Evolutionary conservation across 2,797 vertebrate genomes (phyloP).

Genomic region (Scarus forsteni): DNA sequence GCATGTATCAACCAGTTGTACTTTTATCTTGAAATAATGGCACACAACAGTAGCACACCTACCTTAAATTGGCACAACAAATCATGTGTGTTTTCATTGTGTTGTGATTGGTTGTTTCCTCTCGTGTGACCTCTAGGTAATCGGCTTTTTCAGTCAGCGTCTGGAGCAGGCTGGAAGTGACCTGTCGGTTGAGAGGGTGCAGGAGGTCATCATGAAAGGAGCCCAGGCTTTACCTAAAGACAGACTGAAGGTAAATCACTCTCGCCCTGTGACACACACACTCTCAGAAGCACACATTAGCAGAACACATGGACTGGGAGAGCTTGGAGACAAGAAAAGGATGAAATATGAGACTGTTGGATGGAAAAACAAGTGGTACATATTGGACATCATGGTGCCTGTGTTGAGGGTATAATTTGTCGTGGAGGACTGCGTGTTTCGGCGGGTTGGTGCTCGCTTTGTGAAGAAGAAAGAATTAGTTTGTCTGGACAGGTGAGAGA

Average conservation of each 20-base stretch:
- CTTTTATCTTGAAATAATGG: neutral
- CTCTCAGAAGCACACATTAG: conserved; percentile 15
- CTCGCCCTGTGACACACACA: conserved; percentile 9
- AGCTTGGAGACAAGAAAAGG: conserved; percentile 20
- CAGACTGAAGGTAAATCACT: conserved; percentile 91
- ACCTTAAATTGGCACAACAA: neutral
- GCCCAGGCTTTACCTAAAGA: conserved; percentile 95
- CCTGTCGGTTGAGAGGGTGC: conserved; percentile 95
- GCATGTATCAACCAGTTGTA: neutral
- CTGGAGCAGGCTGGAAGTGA: conserved; percentile 94
- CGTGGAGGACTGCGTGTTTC: conserved; percentile 21
- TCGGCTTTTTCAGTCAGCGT: conserved; percentile 95
- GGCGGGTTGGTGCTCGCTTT: conserved; percentile 7
- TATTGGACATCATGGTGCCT: conserved; percentile 25
- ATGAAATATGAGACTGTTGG: conserved; percentile 44
- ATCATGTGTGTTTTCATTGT: neutral
- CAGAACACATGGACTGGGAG: conserved; percentile 4
- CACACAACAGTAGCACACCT: neutral
- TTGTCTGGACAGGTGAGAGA: conserved; percentile 53
- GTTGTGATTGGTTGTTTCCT: conserved; percentile 41
- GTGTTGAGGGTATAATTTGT: conserved; percentile 17
- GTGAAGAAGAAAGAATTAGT: conserved; percentile 25
- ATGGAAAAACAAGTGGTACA: conserved; percentile 24
- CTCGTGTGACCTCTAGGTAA: conserved; percentile 84
- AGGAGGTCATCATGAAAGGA: conserved; percentile 99